Evolutionary conservation across 2,888 invertebrate genomes (phyloP), one percentile per base, ranked within the genome.

Genomic region (Aporophyla nigra): DNA sequence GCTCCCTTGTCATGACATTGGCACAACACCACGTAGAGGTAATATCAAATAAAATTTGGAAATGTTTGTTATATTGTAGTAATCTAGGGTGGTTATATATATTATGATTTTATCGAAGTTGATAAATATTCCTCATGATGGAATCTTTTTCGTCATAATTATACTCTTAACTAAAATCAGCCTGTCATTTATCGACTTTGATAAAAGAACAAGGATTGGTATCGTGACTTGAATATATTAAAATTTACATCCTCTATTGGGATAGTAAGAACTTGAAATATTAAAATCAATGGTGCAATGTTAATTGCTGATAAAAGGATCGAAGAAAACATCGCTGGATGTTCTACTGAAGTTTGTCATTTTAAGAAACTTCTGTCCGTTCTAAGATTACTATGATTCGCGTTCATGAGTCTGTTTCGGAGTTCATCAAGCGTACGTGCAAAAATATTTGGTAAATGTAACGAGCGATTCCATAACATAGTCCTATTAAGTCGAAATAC

Each of bases 361-460:
- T 74, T 80, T 81, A 62, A 62, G 63, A 80, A 85, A 82, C 83
- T 81, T 61, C 62, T 76, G 67, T 76, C 43, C 62, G 43, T 53
- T 66, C 56, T 21, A 49, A 79, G 53, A n/a, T 63, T 63, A 61
- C 46, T 77, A 74, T 73, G 83, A 86, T 87, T 88, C 84, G 81
- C 78, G 86, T 87, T 90, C 88, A 87, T 87, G 88, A 88, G 85
- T 81, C 76, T 86, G 90, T 92, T 93, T 93, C 93, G 91, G 92
- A 93, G 93, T 93, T 93, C 93, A 93, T 90, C 82, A 89, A 91
- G 90, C 89, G 80, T 86, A 85, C 89, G 87, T 87, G 85, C 84
- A 72, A 85, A 76, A 80, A 81, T 87, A 87, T 74, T 80, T 84
- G 85, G 83, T 88, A 87, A 89, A 83, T 89, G 86, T 89, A 80